Evolutionary conservation across 1,140 invertebrate genomes (phyloP), one percentile per base, ranked within the genome.

Genomic region (Psix sp.): DNA sequence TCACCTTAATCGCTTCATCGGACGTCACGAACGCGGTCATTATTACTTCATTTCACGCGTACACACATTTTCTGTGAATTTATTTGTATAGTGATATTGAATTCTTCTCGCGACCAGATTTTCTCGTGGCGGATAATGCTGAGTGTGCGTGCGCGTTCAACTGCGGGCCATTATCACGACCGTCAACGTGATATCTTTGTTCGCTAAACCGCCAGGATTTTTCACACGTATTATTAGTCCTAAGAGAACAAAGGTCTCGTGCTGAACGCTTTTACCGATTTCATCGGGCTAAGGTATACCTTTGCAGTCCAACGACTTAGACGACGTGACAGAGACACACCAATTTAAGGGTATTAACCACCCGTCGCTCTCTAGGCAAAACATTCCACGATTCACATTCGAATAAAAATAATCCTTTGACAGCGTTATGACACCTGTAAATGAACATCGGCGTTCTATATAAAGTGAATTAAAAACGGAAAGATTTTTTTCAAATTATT

Each of bases 131-230:
- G 78, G 78, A 81, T 79, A 82, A 83, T 78, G 71, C 80, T 76
- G 76, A 26, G 52, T 57, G 68, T 74, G 68, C 54, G 78, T 67
- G 76, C 76, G 49, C 65, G 74, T 74, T 74, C 77, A 83, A 84
- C 83, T 83, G 82, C 78, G 72, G 72, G 71, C 73, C 80, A 84
- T 84, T 84, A 84, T 82, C 81, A 74, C 78, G 79, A 80, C 70
- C 76, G 80, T 83, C 78, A 82, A 81, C 79, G 79, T 71, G 66
- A 71, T 71, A 71, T 71, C 66, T 71, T 71, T 71, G 56, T 71
- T 71, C 57, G 49, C 48, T 62, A 36, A 56, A 65, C 62, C 71
- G 67, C 54, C 54, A 59, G 73, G 80, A 82, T 82, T 71, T 71
- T 71, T 71, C 67, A 45, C 67, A 63, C 57, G 38, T 63, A 39